Base-by-base conservation (phyloP, 2,113 vertebrate genomes). In the Choloepus hoffmanni region DNA sequence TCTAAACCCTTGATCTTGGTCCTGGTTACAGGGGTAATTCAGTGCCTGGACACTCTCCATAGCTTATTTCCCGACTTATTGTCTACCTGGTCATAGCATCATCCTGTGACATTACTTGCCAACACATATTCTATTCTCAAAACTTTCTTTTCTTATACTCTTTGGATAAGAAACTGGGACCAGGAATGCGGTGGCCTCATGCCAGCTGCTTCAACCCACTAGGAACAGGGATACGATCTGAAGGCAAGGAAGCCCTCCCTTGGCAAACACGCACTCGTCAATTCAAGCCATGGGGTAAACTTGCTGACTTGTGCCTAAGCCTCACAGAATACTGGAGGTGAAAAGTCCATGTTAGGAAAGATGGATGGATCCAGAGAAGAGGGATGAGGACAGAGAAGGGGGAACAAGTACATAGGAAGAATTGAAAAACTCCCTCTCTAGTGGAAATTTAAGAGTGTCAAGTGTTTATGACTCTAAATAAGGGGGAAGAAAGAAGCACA, bases 1-100 rank as follows among this genome's bases (percentile, higher is more conserved):
- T 94, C 74, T 48, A 89, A 78, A 63, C 43, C 88, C 70, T 94
- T 43, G 94, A 85, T 36, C 53, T 73, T 87, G 40, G 86, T 73
- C n/a, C 73, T 78, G 50, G 67, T 68, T 76, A 10, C 10, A 48
- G 74, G 43, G 74, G 76, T 36, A 92, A 78, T 48, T 88, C 77
- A 26, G 10, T 45, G 84, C 62, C 33, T 55, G 7, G 50, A 82
- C n/a, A 70, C 33, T 85, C 89, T 60, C 74, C 28, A 9, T 3
- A 55, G 40, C n/a, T 53, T 48, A 10, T 63, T 85, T 92, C 74
- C 43, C 65, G 55, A 62, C 12, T 92, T 55, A 43, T 14, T 1
- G n/a, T 79, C 50, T 87, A 63, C 50, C 53, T 85, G 48, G 55
- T 40, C 93, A 91, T 60, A 28, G 5, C 36, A 90, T 40, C 53